phyloP scores from a whole-genome alignment of 2,888 invertebrate species.

The Mellilla xanthometata region DNA sequence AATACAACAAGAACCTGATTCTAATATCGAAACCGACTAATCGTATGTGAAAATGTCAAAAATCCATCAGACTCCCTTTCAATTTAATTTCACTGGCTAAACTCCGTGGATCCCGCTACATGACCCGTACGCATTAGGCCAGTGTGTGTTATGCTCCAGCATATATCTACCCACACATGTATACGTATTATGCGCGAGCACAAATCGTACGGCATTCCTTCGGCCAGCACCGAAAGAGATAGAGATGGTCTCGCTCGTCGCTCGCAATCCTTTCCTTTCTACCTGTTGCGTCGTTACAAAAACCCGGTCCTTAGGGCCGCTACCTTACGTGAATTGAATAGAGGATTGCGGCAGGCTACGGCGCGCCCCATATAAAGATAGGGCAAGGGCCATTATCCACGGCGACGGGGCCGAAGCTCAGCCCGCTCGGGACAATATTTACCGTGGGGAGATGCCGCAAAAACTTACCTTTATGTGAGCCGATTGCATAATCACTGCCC shows the following conservation, averaged over 20 bases:
- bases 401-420: conserved; percentile 47
- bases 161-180: conserved; percentile 59
- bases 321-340: conserved; percentile 81
- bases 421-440: conserved; percentile 63
- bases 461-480: conserved; percentile 62
- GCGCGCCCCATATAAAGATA: conserved; percentile 81
- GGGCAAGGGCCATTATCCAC: conserved; percentile 76
- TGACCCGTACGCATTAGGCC: conserved; percentile 82
- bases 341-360: conserved; percentile 78
- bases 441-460: conserved; percentile 67
- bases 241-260: conserved; percentile 59
- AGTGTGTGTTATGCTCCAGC: conserved; percentile 74
- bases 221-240: conserved; percentile 63
- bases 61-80: conserved; percentile 81
- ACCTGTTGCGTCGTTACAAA: conserved; percentile 82
- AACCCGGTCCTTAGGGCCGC: conserved; percentile 82
- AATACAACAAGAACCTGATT: background rate
- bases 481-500: conserved; percentile 71
- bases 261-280: conserved; percentile 82
- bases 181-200: conserved; percentile 69
- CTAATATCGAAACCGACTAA: conserved; percentile 11
- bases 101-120: conserved; percentile 79
- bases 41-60: conserved; percentile 55
- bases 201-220: conserved; percentile 82
- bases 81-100: conserved; percentile 81